Evolutionary conservation across 2,888 invertebrate species (phyloP).

Genomic region (Alloplasta piceator): DNA sequence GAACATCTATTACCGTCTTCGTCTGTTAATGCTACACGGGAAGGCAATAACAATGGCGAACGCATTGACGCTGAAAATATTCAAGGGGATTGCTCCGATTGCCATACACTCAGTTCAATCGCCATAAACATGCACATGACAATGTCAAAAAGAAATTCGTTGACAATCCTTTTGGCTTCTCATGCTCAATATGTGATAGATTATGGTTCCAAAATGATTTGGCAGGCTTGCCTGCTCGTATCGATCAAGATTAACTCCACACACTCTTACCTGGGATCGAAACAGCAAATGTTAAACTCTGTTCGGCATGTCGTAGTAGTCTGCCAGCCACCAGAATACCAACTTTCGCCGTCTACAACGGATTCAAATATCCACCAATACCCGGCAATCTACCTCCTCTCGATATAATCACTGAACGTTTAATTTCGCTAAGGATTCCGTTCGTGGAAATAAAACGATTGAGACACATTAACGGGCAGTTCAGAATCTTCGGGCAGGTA

Average conservation of each 20-base stretch:
- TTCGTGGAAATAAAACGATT: slow-evolving; percentile 71
- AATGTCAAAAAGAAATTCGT: slow-evolving; percentile 19
- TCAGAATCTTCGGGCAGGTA: slow-evolving; percentile 70
- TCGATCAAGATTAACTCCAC: slow-evolving; percentile 15
- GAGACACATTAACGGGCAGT: slow-evolving; percentile 71
- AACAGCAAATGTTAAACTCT: slow-evolving; percentile 17
- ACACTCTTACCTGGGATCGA: slow-evolving; percentile 28
- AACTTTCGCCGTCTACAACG: slow-evolving; percentile 45
- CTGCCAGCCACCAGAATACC: slow-evolving; percentile 41
- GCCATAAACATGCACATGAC: slow-evolving; percentile 6
- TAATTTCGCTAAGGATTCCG: slow-evolving; percentile 71
- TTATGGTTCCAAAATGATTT: slow-evolving; percentile 50
- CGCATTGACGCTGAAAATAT: slow-evolving; percentile 6
- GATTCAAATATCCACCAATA: slow-evolving; percentile 51
- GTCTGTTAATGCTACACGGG: slow-evolving; percentile 8
- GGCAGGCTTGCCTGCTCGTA: neutral
- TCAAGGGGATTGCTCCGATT: slow-evolving; percentile 19
- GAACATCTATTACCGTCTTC: slow-evolving; percentile 11
- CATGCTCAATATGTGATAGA: slow-evolving; percentile 42
- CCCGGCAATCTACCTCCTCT: slow-evolving; percentile 63
- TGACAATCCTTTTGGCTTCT: slow-evolving; percentile 25
- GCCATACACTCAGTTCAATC: slow-evolving; percentile 12
- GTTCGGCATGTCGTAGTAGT: slow-evolving; percentile 28
- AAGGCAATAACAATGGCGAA: slow-evolving; percentile 1
- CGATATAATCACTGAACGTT: slow-evolving; percentile 67